Conservation (phyloP, 2,113 vertebrate genomes). For the Seriola quinqueradiata region DNA sequence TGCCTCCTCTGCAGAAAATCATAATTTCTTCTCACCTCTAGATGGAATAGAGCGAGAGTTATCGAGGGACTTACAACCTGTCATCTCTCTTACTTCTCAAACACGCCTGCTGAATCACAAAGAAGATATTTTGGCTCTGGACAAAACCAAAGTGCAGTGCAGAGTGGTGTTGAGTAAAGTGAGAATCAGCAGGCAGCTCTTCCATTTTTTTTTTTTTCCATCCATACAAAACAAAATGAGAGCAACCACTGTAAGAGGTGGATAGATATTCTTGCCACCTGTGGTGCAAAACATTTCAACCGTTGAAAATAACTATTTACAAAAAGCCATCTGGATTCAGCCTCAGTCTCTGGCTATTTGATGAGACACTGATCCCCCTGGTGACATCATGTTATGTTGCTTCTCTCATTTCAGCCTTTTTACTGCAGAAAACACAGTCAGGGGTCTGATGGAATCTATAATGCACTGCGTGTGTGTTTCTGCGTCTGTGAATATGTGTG, state of each 20-base stretch:
- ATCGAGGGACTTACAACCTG: slow-evolving; percentile 3
- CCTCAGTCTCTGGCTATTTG: slow-evolving; percentile 14
- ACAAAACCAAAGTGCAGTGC: neutral
- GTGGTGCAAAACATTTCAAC: slow-evolving; percentile 17
- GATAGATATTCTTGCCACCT: slow-evolving; percentile 25
- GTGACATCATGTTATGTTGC: slow-evolving; percentile 38
- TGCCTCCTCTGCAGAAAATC: slow-evolving; percentile 32
- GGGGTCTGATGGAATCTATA: slow-evolving; percentile 20
- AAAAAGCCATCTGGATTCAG: slow-evolving; percentile 41
- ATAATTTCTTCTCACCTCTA: slow-evolving; percentile 19
- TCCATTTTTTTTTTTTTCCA: slow-evolving; percentile 25
- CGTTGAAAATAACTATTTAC: slow-evolving; percentile 38
- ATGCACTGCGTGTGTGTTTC: neutral
- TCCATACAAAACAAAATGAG: slow-evolving; percentile 46
- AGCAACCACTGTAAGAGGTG: slow-evolving; percentile 8
- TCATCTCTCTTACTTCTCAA: slow-evolving; percentile 19
- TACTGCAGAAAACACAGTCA: slow-evolving; percentile 15
- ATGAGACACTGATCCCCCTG: neutral
- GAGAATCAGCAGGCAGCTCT: slow-evolving; percentile 32
- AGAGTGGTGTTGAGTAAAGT: slow-evolving; percentile 25
- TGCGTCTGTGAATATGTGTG: neutral
- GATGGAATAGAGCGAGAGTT: neutral
- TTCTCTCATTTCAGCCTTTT: slow-evolving; percentile 30
- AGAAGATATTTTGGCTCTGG: slow-evolving; percentile 18
- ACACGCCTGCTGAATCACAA: slow-evolving; percentile 29